phyloP scores from a whole-genome alignment of 2,797 vertebrate species.

The Bradypodion ventrale region DNA sequence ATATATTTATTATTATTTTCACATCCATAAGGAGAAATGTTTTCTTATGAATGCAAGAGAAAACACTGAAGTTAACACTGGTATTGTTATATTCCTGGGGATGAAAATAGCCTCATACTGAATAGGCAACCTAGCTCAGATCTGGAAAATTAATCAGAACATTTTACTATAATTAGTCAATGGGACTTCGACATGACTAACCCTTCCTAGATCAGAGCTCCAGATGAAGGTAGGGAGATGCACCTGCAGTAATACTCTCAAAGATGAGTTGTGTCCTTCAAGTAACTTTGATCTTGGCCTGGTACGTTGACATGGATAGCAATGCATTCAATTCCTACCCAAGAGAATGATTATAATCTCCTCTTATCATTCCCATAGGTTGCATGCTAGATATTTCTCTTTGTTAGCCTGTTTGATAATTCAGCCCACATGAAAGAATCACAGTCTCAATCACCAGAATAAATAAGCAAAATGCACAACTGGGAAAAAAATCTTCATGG shows the following conservation, averaged over 20 bases:
- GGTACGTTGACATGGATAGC: neutral
- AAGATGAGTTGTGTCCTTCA: neutral
- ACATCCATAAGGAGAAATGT: neutral
- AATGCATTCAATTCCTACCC: no score
- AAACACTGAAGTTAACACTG: neutral
- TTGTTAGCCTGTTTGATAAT: neutral
- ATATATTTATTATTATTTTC: neutral
- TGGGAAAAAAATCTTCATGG: no score
- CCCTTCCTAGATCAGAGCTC: neutral
- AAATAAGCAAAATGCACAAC: no score
- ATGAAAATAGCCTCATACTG: neutral
- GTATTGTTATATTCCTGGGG: neutral
- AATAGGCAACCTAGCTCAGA: neutral
- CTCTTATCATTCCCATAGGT: neutral
- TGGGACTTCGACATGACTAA: neutral
- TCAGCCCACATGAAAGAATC: neutral
- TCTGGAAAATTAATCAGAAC: neutral
- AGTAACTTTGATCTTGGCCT: neutral
- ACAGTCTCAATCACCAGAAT: no score
- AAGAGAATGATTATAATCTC: no score
- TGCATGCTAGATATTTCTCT: neutral
- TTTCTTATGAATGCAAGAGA: constrained; percentile 21
- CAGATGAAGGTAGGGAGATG: neutral
- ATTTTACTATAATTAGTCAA: neutral
- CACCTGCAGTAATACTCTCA: neutral